These are phyloP conservation scores for Holothuria leucospilota DNA, from an alignment of 53 echinoderm and acorn worm genomes.

Conservation along the genomic window DNA sequence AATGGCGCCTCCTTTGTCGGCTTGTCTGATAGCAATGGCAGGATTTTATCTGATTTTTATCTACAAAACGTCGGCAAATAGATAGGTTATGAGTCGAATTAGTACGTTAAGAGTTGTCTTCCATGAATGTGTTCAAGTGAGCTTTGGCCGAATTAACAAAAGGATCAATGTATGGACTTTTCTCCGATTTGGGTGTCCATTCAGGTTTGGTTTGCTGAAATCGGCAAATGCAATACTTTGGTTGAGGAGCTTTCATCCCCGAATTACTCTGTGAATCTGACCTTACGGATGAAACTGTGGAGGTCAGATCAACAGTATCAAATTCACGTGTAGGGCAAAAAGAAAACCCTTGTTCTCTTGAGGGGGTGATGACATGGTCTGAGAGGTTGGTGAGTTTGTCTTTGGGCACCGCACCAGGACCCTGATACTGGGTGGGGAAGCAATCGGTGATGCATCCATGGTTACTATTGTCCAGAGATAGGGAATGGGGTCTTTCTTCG, in stretches of 20 bases:
- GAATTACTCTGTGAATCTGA: not conserved
- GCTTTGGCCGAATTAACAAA: slow-evolving; percentile 4
- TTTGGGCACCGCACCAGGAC: not conserved
- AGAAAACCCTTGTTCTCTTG: not conserved
- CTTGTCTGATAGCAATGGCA: not conserved
- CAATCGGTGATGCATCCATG: slow-evolving; percentile 9
- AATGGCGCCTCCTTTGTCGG: slow-evolving; percentile 27
- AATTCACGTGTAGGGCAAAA: too few relatives aligned
- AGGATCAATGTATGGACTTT: not conserved
- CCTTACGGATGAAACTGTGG: not conserved
- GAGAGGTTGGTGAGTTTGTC: slow-evolving; percentile 17
- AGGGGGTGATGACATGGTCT: not conserved
- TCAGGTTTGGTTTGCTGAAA: not conserved
- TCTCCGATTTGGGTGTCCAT: not conserved
- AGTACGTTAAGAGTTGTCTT: not conserved
- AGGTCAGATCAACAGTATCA: too few relatives aligned
- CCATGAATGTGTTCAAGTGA: not conserved
- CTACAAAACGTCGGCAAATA: not conserved
- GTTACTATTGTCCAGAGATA: not conserved
- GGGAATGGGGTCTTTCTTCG: slow-evolving; percentile 7
- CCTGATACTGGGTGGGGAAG: slow-evolving; percentile 13
- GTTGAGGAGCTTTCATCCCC: slow-evolving; percentile 1
- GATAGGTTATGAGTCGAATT: not conserved
- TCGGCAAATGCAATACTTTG: not conserved
- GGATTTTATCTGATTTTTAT: not conserved